Base-by-base conservation (phyloP, 2,888 invertebrate genomes). In the Theretra japonica region DNA sequence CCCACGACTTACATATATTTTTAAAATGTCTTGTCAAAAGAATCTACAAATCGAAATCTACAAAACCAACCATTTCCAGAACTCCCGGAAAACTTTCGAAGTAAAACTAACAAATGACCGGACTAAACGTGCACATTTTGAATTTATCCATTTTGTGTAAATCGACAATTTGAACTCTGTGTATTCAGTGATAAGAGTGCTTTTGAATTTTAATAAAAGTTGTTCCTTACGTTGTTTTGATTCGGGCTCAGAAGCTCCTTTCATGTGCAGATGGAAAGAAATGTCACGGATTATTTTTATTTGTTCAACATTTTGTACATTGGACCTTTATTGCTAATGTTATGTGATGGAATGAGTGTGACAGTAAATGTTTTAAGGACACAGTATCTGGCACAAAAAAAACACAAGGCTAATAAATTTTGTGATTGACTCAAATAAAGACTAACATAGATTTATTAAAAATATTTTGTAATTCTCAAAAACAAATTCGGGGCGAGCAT, bases 221-320 rank as follows among this genome's bases (percentile, higher is more conserved):
- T 75, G 75, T 79, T 83, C 78, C 92, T 93, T 93, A 93, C 93
- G 87, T 89, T 86, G 81, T 82, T 89, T 84, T 87, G 88, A 81
- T 84, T 88, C 80, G 89, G 88, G 82, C 88, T 90, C 86, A 93
- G 92, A 83, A 92, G 91, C 87, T 92, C 91, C 91, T 92, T 89
- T 82, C 78, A 83, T 82, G 82, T 79, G 83, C 80, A 82, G 76
- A 82, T 48, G 65, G 80, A 80, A 84, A 86, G 79, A 87, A 85
- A 77, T 77, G 75, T 76, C 75, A 76, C 75, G 72, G 69, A 82
- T 84, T 80, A 82, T 82, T 53, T 5, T 53, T 78, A 79, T 78
- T 76, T 75, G 76, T 76, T 74, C 76, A 53, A 53, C 53, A 53
- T 76, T 70, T 85, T 89, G 90, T 88, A 92, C 86, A 89, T 92